Conservation (phyloP, 2,113 vertebrate species). For the Gavialis gangeticus region DNA sequence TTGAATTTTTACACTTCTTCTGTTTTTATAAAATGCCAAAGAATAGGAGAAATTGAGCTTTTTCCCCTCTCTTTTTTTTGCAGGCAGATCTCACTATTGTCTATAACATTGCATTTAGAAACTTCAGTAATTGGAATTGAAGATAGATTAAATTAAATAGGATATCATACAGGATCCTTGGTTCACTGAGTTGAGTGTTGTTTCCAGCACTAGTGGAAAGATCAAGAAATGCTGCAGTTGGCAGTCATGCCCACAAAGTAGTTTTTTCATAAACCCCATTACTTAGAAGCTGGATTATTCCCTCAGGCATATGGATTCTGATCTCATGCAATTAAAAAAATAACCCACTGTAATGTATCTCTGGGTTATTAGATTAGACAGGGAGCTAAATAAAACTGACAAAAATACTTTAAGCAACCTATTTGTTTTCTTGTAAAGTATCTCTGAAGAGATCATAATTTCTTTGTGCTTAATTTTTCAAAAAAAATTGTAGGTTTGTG, state of each 20-base stretch:
- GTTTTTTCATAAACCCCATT: neutral
- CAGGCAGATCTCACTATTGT: neutral
- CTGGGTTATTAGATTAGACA: neutral
- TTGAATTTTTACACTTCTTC: neutral
- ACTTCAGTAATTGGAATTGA: neutral
- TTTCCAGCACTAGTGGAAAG: neutral
- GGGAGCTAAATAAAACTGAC: neutral
- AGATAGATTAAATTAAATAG: neutral
- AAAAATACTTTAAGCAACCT: neutral
- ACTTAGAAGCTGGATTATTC: neutral
- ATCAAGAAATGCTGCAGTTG: neutral
- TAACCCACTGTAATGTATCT: neutral
- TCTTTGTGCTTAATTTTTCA: neutral
- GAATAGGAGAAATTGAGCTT: neutral
- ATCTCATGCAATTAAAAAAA: neutral
- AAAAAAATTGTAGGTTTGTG: neutral
- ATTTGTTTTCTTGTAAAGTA: neutral
- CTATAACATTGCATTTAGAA: neutral
- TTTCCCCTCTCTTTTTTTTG: neutral
- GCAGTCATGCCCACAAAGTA: neutral
- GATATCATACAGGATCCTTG: neutral
- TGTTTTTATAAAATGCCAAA: conserved; percentile 16
- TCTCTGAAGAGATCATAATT: neutral
- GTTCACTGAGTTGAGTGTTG: neutral
- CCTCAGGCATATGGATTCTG: neutral